These are phyloP conservation scores for Pituophis catenifer DNA, from an alignment of 2,113 vertebrate genomes.

Conservation along the genomic window DNA sequence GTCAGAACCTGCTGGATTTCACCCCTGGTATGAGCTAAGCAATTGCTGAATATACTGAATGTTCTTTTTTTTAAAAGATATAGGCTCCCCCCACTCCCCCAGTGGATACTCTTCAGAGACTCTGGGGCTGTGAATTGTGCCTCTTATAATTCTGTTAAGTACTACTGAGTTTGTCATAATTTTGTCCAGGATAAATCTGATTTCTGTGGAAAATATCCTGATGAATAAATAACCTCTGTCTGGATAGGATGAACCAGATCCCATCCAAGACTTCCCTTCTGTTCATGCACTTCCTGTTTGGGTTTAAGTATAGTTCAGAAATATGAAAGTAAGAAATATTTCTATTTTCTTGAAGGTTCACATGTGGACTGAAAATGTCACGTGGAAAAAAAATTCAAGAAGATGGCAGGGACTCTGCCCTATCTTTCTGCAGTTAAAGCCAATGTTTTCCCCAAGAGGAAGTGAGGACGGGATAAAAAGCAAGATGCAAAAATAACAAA, in stretches of 20 bases:
- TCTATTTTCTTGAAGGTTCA: not conserved
- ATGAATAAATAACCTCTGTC: not conserved
- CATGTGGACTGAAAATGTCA: not conserved
- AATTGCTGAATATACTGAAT: not conserved
- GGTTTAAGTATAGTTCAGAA: not conserved
- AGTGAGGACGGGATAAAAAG: not conserved
- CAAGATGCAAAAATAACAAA: not conserved
- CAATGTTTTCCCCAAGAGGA: not conserved
- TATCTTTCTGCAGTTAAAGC: not conserved
- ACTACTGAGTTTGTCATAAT: not conserved
- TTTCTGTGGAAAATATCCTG: not conserved
- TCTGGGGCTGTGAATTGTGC: not conserved
- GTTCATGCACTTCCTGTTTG: not conserved
- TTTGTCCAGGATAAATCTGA: not conserved
- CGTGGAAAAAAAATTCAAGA: not conserved
- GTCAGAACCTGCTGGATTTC: no score
- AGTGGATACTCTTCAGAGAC: not conserved
- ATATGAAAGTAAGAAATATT: not conserved
- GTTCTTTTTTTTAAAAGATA: not conserved
- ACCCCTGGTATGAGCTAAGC: not conserved
- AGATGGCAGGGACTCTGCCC: not conserved
- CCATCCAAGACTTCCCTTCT: not conserved
- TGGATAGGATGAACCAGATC: not conserved
- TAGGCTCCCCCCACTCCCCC: rapidly evolving
- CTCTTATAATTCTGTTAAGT: not conserved